Evolutionary conservation across 1,140 invertebrate species (phyloP).

Genomic region (Arctopsyche grandis): DNA sequence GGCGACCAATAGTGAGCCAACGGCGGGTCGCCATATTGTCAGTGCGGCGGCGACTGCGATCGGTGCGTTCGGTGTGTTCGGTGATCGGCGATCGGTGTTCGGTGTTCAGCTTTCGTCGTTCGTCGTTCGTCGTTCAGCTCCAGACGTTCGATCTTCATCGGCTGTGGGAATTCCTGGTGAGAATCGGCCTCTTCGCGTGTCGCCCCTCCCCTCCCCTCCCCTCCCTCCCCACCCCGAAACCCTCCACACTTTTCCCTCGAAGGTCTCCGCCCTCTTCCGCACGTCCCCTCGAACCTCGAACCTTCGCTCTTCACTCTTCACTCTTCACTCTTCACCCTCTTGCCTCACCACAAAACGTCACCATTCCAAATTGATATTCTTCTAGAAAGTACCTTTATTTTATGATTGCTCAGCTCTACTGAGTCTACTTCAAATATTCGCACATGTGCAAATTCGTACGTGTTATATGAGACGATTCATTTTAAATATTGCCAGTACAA

Average conservation of each 20-base stretch:
- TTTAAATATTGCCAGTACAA: too few species aligned
- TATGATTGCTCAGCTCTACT: too few species aligned
- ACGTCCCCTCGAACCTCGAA: neutral
- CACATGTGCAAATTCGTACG: too few species aligned
- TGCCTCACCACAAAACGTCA: too few species aligned
- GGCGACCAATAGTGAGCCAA: slow-evolving; percentile 22
- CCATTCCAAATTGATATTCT: too few species aligned
- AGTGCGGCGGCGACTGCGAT: neutral
- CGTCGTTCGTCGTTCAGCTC: neutral
- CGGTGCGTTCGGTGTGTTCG: neutral
- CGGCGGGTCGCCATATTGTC: slow-evolving; percentile 21
- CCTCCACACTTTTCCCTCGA: neutral
- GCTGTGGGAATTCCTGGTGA: too few species aligned
- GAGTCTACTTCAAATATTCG: too few species aligned
- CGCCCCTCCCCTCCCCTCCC: neutral
- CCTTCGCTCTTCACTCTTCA: too few species aligned
- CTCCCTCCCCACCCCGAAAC: too few species aligned
- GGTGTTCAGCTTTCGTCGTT: neutral
- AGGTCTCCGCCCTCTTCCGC: neutral
- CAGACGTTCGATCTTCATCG: neutral
- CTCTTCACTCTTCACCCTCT: too few species aligned
- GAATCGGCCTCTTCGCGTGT: neutral
- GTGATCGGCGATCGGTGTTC: neutral
- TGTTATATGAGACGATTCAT: too few species aligned
- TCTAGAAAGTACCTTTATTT: too few species aligned